Evolutionary conservation across 2,797 vertebrate species (phyloP), one percentile per base, ranked within the genome.

Genomic region (Neosilurus mollespiculum): DNA sequence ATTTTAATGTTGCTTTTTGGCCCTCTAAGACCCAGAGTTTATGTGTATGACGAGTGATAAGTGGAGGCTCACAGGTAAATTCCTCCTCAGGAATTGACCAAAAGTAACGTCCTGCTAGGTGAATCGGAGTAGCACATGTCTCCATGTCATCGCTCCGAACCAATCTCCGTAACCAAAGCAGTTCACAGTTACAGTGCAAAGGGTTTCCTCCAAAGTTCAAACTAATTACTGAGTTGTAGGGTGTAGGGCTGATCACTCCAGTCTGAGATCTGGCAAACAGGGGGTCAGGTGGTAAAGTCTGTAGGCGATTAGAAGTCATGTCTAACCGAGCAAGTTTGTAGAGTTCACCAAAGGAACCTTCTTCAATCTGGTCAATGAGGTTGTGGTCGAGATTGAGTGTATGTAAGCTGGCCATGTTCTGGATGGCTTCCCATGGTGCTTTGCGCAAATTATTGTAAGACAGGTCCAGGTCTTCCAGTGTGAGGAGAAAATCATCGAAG

Each of bases 371-470:
- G 69, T 97, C 95, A 9, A 98, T 97, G 85, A 98, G 93, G 92
- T 98, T 98, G 88, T 98, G 97, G 89, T 98, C 97, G 90, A 98
- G 92, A 89, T 97, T 97, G 76, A 98, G 94, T 0, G 96, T 97
- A 91, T 98, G 97, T 79, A 98, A 93, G 84, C 93, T 96, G 69
- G 94, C 94, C 97, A 98, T 98, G 90, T 95, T 95, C 56, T 95
- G 96, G 79, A 98, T 96, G 87, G 96, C 95, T 14, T 95, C 95
- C 97, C 97, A 98, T 16, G 97, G 97, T 24, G 95, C 96, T 80
- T 93, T 94, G 79, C 93, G 93, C 83, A 98, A 92, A 89, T 98
- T 98, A 89, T 98, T 98, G 92, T 97, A 97, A 84, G 97, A 98
- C 87, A 98, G 82, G 83, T 98, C 97, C 12, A 98, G 94, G 90